Percentiles rank a stretch among this genome's conserved stretches.
Conservation (phyloP, 2,888 invertebrate genomes). For the Agrotis puta region DNA sequence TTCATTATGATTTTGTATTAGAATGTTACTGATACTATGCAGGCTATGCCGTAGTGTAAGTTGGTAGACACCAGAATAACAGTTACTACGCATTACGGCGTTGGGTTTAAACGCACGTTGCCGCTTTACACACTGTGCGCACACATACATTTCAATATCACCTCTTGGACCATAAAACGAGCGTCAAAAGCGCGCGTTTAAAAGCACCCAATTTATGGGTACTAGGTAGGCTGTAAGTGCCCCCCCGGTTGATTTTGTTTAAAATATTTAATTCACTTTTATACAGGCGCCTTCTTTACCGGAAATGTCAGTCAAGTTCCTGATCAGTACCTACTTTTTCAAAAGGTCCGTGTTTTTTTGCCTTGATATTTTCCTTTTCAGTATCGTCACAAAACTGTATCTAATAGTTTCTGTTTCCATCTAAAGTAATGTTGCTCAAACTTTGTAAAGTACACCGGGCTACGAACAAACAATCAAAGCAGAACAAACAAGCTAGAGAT, state of each 20-base stretch:
- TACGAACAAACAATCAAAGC: constrained; percentile 42
- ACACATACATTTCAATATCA: no score
- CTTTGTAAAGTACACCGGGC: constrained; percentile 28
- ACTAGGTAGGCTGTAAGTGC: no score
- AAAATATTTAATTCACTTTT: neutral
- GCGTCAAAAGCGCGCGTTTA: no score
- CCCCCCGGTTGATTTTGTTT: no score
- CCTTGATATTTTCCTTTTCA: neutral
- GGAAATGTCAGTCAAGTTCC: neutral
- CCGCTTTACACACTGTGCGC: no score
- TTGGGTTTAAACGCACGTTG: no score
- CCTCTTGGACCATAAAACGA: no score
- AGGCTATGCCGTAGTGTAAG: neutral
- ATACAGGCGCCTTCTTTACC: neutral
- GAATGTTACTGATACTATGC: neutral
- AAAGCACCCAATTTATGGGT: no score
- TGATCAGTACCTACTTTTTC: no score
- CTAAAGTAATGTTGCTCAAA: constrained; percentile 7
- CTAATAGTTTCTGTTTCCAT: constrained; percentile 13
- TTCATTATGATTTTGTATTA: neutral
- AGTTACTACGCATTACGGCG: no score
- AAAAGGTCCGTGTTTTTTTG: neutral
- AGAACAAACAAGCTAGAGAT: constrained; percentile 27
- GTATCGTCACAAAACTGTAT: neutral
- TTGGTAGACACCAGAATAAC: neutral